A percentile compares a stretch with the other conserved stretches of the same genome.
Conservation (phyloP, 2,888 invertebrate species). For the Drosophila tanythrix region DNA sequence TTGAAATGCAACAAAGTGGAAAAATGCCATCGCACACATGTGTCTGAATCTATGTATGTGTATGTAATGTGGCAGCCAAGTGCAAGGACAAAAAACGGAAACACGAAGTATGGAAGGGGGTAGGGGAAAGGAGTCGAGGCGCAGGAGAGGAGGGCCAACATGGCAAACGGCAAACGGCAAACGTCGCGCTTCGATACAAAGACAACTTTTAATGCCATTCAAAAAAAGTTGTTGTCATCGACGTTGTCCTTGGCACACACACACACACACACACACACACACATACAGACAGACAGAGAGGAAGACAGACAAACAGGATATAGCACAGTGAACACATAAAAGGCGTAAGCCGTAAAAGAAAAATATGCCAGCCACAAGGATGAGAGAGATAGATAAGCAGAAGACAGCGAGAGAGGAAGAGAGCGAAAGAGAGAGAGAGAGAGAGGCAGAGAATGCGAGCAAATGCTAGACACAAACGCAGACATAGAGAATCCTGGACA, state of each 20-base stretch:
- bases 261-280: slow-evolving; percentile 10
- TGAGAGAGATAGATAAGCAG: not conserved
- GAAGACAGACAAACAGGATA: slow-evolving; percentile 8
- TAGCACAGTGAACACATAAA: slow-evolving; percentile 53
- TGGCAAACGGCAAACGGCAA: slow-evolving; percentile 26
- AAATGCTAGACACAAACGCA: slow-evolving; percentile 24
- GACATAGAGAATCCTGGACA: slow-evolving; percentile 5
- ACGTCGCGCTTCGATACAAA: slow-evolving; percentile 66
- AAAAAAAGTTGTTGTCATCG: slow-evolving; percentile 64
- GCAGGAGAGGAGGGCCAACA: slow-evolving; percentile 13
- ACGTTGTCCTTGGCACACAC: slow-evolving; percentile 45
- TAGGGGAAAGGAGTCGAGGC: not conserved
- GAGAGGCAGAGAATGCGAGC: not conserved
- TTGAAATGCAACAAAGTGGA: slow-evolving; percentile 66
- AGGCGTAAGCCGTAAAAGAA: slow-evolving; percentile 61
- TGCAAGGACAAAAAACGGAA: slow-evolving; percentile 45
- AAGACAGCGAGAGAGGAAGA: not conserved
- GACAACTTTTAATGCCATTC: slow-evolving; percentile 75
- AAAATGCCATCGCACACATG: slow-evolving; percentile 49
- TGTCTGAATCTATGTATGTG: not conserved
- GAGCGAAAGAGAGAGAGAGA: not conserved
- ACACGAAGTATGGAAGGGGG: not conserved
- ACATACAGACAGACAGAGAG: slow-evolving; percentile 5
- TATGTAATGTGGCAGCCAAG: slow-evolving; percentile 21
- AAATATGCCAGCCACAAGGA: slow-evolving; percentile 52